A percentile compares a stretch with the other conserved stretches of the same genome.
Evolutionary conservation across 2,888 invertebrate species (phyloP).

Genomic region (Ormyrus labotus): DNA sequence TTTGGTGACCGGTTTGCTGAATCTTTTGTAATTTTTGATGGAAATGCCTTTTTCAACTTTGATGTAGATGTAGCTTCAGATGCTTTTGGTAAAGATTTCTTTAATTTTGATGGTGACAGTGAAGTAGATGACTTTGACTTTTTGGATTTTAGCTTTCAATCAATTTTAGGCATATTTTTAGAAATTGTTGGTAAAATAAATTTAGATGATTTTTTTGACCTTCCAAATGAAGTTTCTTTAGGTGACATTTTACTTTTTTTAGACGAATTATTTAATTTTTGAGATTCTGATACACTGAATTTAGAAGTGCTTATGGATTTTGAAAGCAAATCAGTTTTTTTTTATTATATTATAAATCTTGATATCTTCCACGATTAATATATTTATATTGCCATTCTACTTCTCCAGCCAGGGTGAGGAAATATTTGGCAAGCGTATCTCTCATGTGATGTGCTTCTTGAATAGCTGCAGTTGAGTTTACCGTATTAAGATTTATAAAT

Average conservation of each 20-base stretch:
- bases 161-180: conserved; percentile 49
- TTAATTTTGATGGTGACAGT: conserved; percentile 19
- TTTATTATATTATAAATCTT: background rate
- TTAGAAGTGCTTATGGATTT: background rate
- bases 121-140: background rate
- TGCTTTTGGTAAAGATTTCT: conserved; percentile 1
- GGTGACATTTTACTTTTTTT: no score
- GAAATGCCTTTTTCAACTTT: background rate
- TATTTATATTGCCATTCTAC: no score
- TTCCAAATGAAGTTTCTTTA: background rate
- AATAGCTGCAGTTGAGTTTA: no score
- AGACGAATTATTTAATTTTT: background rate
- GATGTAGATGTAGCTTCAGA: background rate
- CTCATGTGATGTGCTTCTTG: no score
- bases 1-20: background rate
- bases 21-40: conserved; percentile 1
- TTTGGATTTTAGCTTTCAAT: no score
- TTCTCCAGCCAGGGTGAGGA: no score
- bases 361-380: no score
- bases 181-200: conserved; percentile 24
- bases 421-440: no score
- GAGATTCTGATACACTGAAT: background rate
- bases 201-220: conserved; percentile 20
- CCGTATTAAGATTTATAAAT: no score
- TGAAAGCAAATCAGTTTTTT: background rate